phyloP scores from a whole-genome alignment of 2,113 vertebrate genomes.

The Sylvia atricapilla region DNA sequence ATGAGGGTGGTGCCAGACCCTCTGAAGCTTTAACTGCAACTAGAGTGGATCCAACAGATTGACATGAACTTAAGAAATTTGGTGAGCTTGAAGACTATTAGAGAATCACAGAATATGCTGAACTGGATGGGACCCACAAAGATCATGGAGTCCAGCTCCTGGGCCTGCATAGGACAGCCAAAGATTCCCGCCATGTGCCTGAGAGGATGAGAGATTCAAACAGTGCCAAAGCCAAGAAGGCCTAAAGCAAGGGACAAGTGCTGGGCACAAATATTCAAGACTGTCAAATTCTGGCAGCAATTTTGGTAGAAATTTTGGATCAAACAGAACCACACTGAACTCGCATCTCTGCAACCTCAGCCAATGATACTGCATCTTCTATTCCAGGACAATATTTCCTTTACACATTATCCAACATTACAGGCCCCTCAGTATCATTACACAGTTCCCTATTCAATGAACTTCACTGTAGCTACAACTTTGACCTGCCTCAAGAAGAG shows the following conservation, averaged over 20 bases:
- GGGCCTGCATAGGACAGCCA: neutral
- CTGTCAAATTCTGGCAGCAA: neutral
- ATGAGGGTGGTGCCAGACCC: neutral
- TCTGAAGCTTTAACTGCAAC: neutral
- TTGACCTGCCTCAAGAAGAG: neutral
- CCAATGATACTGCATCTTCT: neutral
- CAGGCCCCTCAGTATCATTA: neutral
- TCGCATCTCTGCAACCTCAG: neutral
- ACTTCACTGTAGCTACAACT: neutral
- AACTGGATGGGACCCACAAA: neutral
- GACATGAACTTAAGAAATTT: neutral
- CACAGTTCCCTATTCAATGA: neutral
- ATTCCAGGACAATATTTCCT: neutral
- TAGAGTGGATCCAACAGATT: neutral
- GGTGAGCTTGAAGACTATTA: neutral
- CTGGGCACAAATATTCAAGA: neutral
- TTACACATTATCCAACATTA: neutral
- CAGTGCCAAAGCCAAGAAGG: neutral
- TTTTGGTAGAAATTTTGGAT: neutral
- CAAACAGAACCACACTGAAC: neutral
- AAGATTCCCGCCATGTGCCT: neutral
- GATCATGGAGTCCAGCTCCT: neutral
- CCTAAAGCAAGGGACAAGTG: neutral
- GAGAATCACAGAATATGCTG: neutral
- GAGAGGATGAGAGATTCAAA: neutral